Percentiles rank a stretch among this genome's conserved stretches.
These are phyloP conservation scores for Ascaphus truei DNA, from an alignment of 2,113 vertebrate species.

Conservation along the genomic window DNA sequence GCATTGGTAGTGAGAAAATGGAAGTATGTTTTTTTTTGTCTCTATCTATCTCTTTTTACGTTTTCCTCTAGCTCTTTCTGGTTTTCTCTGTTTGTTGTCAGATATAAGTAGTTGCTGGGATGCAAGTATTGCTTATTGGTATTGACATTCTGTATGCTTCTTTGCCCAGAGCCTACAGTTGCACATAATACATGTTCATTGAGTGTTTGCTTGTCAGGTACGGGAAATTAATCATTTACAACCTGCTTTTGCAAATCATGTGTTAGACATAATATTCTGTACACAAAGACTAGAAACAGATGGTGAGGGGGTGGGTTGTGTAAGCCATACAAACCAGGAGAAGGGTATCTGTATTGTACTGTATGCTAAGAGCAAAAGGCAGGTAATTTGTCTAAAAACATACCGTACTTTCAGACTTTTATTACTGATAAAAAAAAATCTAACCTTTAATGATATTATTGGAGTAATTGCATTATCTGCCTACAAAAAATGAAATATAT, in stretches of 20 bases:
- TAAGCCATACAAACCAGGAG: slow-evolving; percentile 43
- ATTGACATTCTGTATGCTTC: no score
- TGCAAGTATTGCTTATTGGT: no score
- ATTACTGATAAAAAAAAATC: neutral
- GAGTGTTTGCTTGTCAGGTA: neutral
- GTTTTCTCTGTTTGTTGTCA: no score
- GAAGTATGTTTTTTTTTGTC: no score
- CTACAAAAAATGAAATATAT: no score
- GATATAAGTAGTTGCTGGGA: no score
- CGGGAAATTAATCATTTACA: slow-evolving; percentile 24
- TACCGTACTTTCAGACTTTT: neutral
- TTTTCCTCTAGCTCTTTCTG: no score
- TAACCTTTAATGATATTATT: neutral
- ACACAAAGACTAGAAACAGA: slow-evolving; percentile 47
- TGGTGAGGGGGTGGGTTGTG: slow-evolving; percentile 45
- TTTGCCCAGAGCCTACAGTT: no score
- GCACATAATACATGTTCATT: no score
- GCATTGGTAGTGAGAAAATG: no score
- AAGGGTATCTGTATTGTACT: neutral
- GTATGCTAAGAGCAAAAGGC: neutral
- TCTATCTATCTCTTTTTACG: no score
- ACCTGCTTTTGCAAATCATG: slow-evolving; percentile 3
- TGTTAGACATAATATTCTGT: slow-evolving; percentile 12
- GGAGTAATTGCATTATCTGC: neutral
- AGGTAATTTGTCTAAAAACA: neutral